A percentile compares a stretch with the other conserved stretches of the same genome.
phyloP scores from a whole-genome alignment of 2,888 invertebrate species.

The Allygus modestus region DNA sequence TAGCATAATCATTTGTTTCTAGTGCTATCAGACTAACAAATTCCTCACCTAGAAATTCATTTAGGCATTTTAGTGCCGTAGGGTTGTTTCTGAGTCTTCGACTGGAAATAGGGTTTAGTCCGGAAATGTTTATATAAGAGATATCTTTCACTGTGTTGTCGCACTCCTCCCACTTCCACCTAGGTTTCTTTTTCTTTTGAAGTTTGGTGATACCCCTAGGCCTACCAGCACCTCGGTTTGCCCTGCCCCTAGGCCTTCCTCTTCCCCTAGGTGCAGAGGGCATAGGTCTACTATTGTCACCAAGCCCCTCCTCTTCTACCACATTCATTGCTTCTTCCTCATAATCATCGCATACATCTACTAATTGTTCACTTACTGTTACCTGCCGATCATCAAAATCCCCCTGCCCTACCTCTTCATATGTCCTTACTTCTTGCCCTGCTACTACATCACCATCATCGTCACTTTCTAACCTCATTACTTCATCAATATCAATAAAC shows the following conservation, averaged over 20 bases:
- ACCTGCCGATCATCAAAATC: constrained; percentile 15
- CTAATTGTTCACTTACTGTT: constrained; percentile 14
- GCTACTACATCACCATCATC: constrained; percentile 2
- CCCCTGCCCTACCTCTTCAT: constrained; percentile 15
- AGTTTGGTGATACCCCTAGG: not conserved
- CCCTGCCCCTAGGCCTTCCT: constrained; percentile 6
- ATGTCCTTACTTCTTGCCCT: not conserved
- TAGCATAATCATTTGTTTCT: constrained; percentile 32
- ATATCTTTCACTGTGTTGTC: constrained; percentile 7
- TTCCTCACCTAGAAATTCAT: constrained; percentile 18
- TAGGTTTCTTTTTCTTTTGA: not conserved
- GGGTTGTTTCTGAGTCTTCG: constrained; percentile 19
- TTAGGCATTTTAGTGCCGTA: not conserved
- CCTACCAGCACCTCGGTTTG: constrained; percentile 13
- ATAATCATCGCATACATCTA: not conserved
- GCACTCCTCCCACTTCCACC: not conserved
- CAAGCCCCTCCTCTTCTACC: constrained; percentile 5
- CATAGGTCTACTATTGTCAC: constrained; percentile 8
- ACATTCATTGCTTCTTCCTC: constrained; percentile 1
- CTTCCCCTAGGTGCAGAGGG: constrained; percentile 7
- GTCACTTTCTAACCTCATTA: not conserved
- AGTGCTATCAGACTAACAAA: not conserved
- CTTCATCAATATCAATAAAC: constrained; percentile 11
- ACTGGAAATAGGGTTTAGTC: constrained; percentile 25
- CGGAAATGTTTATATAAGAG: constrained; percentile 5